Evolutionary conservation across 2,113 vertebrate genomes (phyloP), one percentile per base, ranked within the genome.

Genomic region (Cyanoliseus patagonus): DNA sequence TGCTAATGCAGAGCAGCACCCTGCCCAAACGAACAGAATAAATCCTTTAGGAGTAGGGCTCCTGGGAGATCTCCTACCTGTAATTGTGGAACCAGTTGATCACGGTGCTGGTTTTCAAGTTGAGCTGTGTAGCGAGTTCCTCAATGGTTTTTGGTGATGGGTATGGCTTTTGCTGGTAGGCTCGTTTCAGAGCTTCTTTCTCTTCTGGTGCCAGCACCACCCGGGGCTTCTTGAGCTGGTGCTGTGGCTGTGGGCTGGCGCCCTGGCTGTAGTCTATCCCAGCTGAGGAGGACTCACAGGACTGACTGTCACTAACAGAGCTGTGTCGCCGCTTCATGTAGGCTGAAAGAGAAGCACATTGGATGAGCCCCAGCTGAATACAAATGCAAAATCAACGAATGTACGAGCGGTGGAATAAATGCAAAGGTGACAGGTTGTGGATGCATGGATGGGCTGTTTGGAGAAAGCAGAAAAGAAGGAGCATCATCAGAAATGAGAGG

Each of bases 131-230:
- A 94, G 99, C 99, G 37, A 99, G 99, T 96, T 99, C 99, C 97
- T 99, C 99, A 72, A 99, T 99, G 97, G 99, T 99, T 98, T 99
- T 99, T 73, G 98, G 98, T 92, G 98, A 99, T 88, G 99, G 99
- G 96, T 99, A 99, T 97, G 99, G 99, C 98, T 98, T 99, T 98
- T 99, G 99, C 98, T 99, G 99, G 97, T 99, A 99, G 37, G 98
- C 98, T 95, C 98, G 94, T 88, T 98, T 99, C 90, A 99, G 98
- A 57, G 99, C 99, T 97, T 99, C 99, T 62, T 99, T 99, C 97
- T 99, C 99, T 85, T 99, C 99, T 0, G 99, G 99, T 35, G 99
- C 99, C 98, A 99, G 91, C 95, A 99, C 99, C 90, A 99, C 99
- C 8, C 99, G 97, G 66, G 99, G 98, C 74, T 99, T 99, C 98